phyloP scores from a whole-genome alignment of 1,140 invertebrate species.

The Triops cancriformis region DNA sequence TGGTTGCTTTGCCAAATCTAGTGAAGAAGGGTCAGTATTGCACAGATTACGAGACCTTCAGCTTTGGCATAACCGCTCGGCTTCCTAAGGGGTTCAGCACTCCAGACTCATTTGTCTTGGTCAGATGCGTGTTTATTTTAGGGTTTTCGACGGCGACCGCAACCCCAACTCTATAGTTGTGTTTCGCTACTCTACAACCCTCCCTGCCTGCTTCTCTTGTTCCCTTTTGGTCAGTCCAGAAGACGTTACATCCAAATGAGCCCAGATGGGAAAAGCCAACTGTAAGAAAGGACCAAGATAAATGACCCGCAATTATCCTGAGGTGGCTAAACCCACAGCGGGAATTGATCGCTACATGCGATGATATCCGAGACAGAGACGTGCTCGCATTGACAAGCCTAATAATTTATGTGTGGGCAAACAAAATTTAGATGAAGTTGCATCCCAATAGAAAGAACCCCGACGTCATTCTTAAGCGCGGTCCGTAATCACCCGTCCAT shows the following conservation, averaged over 20 bases:
- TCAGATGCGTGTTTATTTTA: conserved; percentile 14
- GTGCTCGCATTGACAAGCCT: not conserved
- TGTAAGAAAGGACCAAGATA: not conserved
- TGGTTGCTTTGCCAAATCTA: not conserved
- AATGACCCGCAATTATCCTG: conserved; percentile 13
- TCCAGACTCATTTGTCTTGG: conserved; percentile 6
- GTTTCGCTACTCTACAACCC: not conserved
- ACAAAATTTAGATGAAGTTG: not conserved
- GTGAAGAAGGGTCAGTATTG: not conserved
- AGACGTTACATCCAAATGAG: not conserved
- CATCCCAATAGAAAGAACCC: not conserved
- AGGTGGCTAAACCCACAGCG: not conserved
- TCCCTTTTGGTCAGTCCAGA: not conserved
- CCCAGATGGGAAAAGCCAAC: not conserved
- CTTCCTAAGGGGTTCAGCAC: not conserved
- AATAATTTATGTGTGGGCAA: not conserved
- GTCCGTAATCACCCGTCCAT: not conserved
- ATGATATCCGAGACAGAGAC: not conserved
- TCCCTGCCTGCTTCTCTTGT: not conserved
- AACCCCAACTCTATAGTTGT: not conserved
- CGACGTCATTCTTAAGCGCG: not conserved
- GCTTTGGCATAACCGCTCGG: not conserved
- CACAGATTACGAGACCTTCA: not conserved
- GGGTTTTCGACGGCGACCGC: not conserved
- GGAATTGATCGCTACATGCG: conserved; percentile 2